Evolutionary conservation across 1,140 invertebrate species (phyloP), one percentile per base, ranked within the genome.

Genomic region (Lycorma delicatula): DNA sequence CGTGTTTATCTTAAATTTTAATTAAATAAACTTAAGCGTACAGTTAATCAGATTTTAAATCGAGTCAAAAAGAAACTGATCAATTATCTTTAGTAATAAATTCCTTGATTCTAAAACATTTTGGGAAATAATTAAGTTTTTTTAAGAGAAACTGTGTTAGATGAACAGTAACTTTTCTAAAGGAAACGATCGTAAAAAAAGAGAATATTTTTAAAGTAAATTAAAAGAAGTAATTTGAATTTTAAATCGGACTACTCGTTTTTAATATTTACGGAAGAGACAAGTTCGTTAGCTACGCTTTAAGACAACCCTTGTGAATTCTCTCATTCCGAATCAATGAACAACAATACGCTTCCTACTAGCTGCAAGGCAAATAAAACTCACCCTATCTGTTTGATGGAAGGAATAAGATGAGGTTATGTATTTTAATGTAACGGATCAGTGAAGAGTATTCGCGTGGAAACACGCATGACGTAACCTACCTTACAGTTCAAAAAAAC

Each of bases 381-480:
- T 44, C 5, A 22, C 18, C 41, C 41, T 18, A 3, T 16, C 41
- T 18, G 3, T 44, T 44, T 44, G 7, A 5, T 3, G 41, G 16
- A 16, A 13, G 23, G 18, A 13, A 16, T 44, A 22, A 16, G 41
- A 44, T 16, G 23, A 22, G 41, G 41, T 44, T 44, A 44, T 44
- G 41, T 44, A 44, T 44, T 44, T 44, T 44, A 44, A 44, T 44
- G 23, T 44, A 44, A 44, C 41, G 41, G 41, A 44, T 44, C 41
- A 44, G 16, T 44, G 41, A 44, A 18, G 23, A 44, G 41, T 44
- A 44, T 44, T 44, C 41, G 41, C 23, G 41, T 44, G 41, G 41
- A 44, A 44, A 44, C 41, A 44, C 23, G 41, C n/a, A 44, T 22
- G 41, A 20, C 23, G 41, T 20, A 22, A 16, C 23, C 41, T 44